A percentile compares a stretch with the other conserved stretches of the same genome.
Conservation (phyloP, 1,140 invertebrate genomes). For the Zaprionus taronus region DNA sequence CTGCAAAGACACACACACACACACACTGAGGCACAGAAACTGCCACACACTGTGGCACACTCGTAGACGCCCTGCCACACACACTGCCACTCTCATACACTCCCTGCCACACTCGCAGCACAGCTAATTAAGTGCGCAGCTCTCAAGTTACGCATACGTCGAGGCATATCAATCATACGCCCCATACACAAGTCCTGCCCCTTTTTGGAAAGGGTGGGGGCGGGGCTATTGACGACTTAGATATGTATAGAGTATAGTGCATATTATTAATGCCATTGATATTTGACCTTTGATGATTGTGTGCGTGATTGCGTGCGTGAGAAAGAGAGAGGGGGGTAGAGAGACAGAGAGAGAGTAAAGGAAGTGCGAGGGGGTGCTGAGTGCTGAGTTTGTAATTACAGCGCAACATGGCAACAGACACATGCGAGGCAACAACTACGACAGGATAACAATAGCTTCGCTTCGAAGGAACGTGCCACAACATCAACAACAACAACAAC, state of each 20-base stretch:
- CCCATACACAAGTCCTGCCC: not conserved
- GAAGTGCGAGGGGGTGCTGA: not conserved
- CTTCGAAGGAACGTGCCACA: constrained; percentile 28
- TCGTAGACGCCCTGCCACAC: not conserved
- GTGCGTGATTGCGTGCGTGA: constrained; percentile 42
- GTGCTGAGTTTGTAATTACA: constrained; percentile 53
- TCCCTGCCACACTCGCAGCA: not conserved
- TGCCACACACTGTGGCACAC: not conserved
- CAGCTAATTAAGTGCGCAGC: constrained; percentile 11
- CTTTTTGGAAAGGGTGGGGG: not conserved
- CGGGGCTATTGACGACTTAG: not conserved
- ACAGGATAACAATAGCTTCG: constrained; percentile 44
- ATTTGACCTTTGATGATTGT: constrained; percentile 60
- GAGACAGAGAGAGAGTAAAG: not conserved
- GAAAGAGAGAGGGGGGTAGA: not conserved
- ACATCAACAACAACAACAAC: constrained; percentile 4
- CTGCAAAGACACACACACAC: constrained; percentile 25
- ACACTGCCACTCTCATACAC: not conserved
- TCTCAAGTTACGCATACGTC: constrained; percentile 37
- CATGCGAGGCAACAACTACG: constrained; percentile 57
- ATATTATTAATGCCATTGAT: constrained; percentile 30
- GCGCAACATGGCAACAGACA: constrained; percentile 61
- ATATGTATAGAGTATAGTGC: not conserved
- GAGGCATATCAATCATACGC: constrained; percentile 40
- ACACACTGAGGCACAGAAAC: no score